Evolutionary conservation across 1,140 invertebrate species (phyloP), one percentile per base, ranked within the genome.

Genomic region (Harlomillsia oculata): DNA sequence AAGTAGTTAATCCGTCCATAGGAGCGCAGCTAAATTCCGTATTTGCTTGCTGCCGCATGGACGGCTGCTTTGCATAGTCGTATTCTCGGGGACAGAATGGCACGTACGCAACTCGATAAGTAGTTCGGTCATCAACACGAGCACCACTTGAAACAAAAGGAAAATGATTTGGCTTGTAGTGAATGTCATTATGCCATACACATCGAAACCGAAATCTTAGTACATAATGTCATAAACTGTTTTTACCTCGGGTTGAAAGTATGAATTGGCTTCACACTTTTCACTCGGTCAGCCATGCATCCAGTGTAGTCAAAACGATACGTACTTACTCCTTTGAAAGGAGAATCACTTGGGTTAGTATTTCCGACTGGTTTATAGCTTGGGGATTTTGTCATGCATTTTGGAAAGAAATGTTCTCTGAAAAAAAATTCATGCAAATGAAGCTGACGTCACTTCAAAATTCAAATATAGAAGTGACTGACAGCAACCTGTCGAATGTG

Each of bases 1-100:
- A 65, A 16, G 59, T 65, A 9, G 59, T 51, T 1, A 60, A 1
- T 0, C 57, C 63, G 26, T 62, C 59, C 18, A 65, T 50, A 2
- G 56, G 59, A 6, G 53, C 49, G 28, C 55, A 55, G 0, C 48
- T 53, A 9, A 50, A 23, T 11, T 59, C 56, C 11, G 51, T 40
- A 11, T 48, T 46, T 14, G 8, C 8, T 23, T 26, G 5, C 16
- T 54, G 43, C 23, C 54, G 59, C 3, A 36, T 32, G 3, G 37
- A 54, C 21, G 39, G 51, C 28, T 53, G 59, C 9, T 52, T 59
- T 9, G 54, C 60, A 16, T 39, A 59, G 21, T 46, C 4, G 16
- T 48, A 49, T 9, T 56, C 54, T 11, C 28, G 13, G 2, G 56
- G 40, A 25, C 59, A 60, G 40, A 59, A 61, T n/a, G 59, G 59